These are phyloP conservation scores for Agrilus biguttatus DNA, from an alignment of 2,888 invertebrate species.

Conservation along the genomic window DNA sequence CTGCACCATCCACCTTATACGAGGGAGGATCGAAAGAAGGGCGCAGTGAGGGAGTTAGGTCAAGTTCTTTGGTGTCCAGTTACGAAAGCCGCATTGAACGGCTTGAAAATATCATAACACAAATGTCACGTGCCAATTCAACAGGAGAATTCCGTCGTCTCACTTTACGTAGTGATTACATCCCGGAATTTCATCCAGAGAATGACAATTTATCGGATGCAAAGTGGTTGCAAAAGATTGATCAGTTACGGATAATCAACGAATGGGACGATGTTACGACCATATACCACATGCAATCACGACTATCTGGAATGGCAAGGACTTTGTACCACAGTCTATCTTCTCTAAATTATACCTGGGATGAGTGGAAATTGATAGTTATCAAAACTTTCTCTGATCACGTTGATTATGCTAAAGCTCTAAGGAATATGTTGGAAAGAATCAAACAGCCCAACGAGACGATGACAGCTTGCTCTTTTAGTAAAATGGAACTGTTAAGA, in stretches of 20 bases:
- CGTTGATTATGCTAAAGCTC: too few relatives aligned
- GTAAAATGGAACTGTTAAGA: conserved; percentile 11
- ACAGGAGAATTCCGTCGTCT: background rate
- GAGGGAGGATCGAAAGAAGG: too few relatives aligned
- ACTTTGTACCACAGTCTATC: conserved; percentile 13
- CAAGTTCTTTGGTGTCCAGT: too few relatives aligned
- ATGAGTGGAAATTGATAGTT: too few relatives aligned
- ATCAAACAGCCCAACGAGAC: conserved; percentile 7
- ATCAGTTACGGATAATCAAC: conserved; percentile 9
- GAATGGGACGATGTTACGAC: conserved; percentile 10
- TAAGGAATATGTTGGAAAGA: too few relatives aligned
- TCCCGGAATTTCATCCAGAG: conserved; percentile 5
- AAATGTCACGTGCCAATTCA: too few relatives aligned
- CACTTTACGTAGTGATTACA: background rate
- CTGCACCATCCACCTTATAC: too few relatives aligned
- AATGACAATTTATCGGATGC: conserved; percentile 9
- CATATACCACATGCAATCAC: conserved; percentile 10
- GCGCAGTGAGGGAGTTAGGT: too few relatives aligned
- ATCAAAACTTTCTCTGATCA: too few relatives aligned
- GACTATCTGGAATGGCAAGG: conserved; percentile 11
- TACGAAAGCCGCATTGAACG: too few relatives aligned
- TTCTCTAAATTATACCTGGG: too few relatives aligned
- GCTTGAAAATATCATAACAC: too few relatives aligned
- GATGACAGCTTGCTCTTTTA: conserved; percentile 11
- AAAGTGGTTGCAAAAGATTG: conserved; percentile 12